Conservation (phyloP, 2,113 vertebrate genomes). For the Amia ocellicauda region DNA sequence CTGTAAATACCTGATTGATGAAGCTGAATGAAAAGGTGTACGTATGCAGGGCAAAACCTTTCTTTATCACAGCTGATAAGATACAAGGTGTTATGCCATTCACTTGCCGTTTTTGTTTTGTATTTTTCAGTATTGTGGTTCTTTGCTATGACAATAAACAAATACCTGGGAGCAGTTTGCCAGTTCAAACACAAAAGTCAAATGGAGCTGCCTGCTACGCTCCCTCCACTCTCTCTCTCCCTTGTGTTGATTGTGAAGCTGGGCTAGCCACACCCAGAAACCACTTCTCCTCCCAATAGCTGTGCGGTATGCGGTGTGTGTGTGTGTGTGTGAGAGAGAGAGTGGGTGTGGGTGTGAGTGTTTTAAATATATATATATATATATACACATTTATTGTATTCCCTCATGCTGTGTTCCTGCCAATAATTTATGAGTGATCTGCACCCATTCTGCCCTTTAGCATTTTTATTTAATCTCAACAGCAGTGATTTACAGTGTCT, state of each 20-base stretch:
- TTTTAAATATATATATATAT: slow-evolving; percentile 52
- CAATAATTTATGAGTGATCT: slow-evolving; percentile 95
- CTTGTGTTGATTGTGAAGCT: not conserved
- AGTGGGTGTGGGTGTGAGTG: not conserved
- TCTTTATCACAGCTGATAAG: not conserved
- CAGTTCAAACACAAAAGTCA: slow-evolving; percentile 1
- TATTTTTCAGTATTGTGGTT: not conserved
- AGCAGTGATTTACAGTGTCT: slow-evolving; percentile 69
- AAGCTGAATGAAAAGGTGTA: slow-evolving; percentile 1
- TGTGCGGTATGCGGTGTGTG: not conserved
- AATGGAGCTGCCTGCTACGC: not conserved
- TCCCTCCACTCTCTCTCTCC: not conserved
- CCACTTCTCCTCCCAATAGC: not conserved
- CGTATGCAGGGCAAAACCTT: not conserved
- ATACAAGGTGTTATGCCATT: not conserved
- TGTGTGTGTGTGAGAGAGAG: slow-evolving; percentile 3
- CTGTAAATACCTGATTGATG: slow-evolving; percentile 2
- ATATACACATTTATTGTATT: slow-evolving; percentile 70
- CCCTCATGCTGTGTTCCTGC: slow-evolving; percentile 77
- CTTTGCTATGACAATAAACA: not conserved
- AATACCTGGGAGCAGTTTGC: slow-evolving; percentile 1
- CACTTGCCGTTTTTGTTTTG: not conserved
- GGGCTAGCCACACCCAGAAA: not conserved
- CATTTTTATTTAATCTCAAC: slow-evolving; percentile 89
- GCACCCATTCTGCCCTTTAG: slow-evolving; percentile 82